Percentiles rank a stretch among this genome's conserved stretches.
Conservation (phyloP, 1,140 invertebrate species). For the Cardiocondyla obscurior region DNA sequence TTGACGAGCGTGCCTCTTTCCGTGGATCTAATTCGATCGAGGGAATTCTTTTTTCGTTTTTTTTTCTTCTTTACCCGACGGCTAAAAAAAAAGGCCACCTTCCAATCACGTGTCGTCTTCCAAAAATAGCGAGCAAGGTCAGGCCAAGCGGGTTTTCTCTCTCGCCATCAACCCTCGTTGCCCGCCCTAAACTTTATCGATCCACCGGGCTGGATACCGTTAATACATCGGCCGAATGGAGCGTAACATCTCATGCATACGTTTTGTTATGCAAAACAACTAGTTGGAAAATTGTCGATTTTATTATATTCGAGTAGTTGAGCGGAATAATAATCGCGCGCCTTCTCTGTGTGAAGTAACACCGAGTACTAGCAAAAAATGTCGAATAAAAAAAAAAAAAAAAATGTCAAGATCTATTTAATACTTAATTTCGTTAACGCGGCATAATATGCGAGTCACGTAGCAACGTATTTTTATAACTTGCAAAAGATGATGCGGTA, state of each 20-base stretch:
- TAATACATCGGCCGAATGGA: constrained; percentile 13
- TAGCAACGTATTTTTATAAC: constrained; percentile 55
- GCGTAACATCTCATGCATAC: constrained; percentile 10
- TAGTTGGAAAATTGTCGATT: background rate
- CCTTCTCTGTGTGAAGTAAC: background rate
- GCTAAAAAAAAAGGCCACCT: constrained; percentile 51
- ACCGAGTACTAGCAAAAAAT: background rate
- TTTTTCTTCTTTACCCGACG: constrained; percentile 6
- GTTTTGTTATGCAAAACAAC: background rate
- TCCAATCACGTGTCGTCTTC: constrained; percentile 53
- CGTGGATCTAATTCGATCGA: constrained; percentile 48
- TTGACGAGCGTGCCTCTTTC: constrained; percentile 5
- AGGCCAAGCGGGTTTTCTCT: constrained; percentile 31
- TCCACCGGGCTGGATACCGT: constrained; percentile 46
- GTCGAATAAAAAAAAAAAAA: background rate
- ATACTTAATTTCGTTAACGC: background rate
- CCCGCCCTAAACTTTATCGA: constrained; percentile 62
- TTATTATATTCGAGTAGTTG: background rate
- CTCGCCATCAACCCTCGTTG: constrained; percentile 6
- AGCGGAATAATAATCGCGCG: background rate
- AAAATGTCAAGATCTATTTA: background rate
- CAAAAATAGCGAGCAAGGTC: constrained; percentile 71
- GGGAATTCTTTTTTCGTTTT: constrained; percentile 42
- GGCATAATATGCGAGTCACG: constrained; percentile 3
- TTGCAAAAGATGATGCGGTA: constrained; percentile 56